Evolutionary conservation across 2,797 vertebrate species (phyloP), one percentile per base, ranked within the genome.

Genomic region (Sebastes steindachneri): DNA sequence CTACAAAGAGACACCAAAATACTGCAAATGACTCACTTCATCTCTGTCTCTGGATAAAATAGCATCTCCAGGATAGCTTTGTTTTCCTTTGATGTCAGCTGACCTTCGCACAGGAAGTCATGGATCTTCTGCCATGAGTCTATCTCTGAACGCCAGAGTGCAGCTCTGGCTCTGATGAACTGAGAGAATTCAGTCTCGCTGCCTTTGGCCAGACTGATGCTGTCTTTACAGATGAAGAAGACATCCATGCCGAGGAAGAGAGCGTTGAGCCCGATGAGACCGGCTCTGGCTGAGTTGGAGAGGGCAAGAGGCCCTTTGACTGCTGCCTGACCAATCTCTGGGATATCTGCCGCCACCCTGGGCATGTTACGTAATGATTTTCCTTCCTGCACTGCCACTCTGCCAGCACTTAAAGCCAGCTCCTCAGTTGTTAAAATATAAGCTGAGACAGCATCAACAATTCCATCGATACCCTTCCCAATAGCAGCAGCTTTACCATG

Each of bases 241-340:
- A 95, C 45, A 12, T 96, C 94, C 68, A 95, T 31, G 17, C 94
- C 94, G 3, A 96, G 64, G 71, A 96, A 96, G 2, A 95, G 75
- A 31, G 88, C 90, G 9, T 95, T 95, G 14, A 90, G 0, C 0
- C 68, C 77, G 1, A 96, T 95, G 3, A 93, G 8, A 8, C 91
- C 89, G 0, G 77, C 91, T 68, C 93, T 93, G 28, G 89, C 91
- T 10, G 88, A 41, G 3, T 89, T 84, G 14, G 90, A 60, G 5
- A 91, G n/a, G 1, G 88, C 91, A 8, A 91, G 62, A 2, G 93
- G 66, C 1, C 85, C 89, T 81, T 88, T 94, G 48, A 75, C 85
- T 12, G 88, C 93, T 19, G 92, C 67, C 65, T 94, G 91, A 4
- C 94, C 92, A 11, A 95, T 80, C 59, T 95, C 94, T 17, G 94